Evolutionary conservation across 2,888 invertebrate species (phyloP).

Genomic region (Callinectes sapidus): DNA sequence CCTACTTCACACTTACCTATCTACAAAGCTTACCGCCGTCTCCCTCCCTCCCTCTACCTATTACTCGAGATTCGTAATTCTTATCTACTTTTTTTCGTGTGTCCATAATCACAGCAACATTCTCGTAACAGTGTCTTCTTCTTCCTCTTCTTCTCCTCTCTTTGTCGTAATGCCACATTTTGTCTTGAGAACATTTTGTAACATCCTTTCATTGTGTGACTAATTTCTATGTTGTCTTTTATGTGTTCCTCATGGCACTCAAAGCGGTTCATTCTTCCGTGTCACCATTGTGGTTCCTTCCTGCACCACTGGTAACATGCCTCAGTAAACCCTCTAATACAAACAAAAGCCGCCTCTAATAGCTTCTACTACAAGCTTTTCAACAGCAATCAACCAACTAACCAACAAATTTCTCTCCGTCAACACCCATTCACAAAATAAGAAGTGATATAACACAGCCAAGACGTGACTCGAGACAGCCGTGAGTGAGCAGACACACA

Average conservation of each 20-base stretch:
- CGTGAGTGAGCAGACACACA: not conserved
- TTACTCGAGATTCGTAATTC: not conserved
- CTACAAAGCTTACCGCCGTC: not conserved
- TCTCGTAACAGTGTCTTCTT: not conserved
- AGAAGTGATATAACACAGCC: conserved; percentile 9
- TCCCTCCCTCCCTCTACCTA: not conserved
- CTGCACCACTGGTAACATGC: not conserved
- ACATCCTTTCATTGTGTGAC: not conserved
- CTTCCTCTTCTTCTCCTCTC: not conserved
- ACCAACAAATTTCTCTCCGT: not conserved
- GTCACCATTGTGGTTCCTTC: not conserved
- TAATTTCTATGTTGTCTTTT: not conserved
- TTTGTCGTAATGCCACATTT: not conserved
- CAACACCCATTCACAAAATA: not conserved
- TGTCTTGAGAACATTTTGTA: not conserved
- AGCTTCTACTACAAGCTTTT: not conserved
- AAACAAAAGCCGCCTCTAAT: not conserved
- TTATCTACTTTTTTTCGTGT: not conserved
- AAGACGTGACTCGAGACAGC: conserved; percentile 5
- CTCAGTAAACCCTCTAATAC: not conserved
- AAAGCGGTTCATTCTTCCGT: not conserved
- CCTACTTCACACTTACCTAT: not conserved
- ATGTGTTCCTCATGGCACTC: not conserved
- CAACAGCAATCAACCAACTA: not conserved
- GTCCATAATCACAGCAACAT: not conserved